Evolutionary conservation across 2,113 vertebrate species (phyloP), one percentile per base, ranked within the genome.

Genomic region (Xenopus borealis): DNA sequence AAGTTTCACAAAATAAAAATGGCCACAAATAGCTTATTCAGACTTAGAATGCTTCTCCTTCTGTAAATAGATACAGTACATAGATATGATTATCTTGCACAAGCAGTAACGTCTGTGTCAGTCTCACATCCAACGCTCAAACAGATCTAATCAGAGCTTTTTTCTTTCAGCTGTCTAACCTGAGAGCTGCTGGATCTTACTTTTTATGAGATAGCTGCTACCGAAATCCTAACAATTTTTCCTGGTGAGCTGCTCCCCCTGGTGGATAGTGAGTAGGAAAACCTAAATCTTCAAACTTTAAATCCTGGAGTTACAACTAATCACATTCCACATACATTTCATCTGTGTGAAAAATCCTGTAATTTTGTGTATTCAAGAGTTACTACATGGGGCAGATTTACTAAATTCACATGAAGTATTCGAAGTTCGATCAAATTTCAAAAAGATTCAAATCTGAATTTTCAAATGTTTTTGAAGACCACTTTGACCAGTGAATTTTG

Each of bases 191-290:
- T 88, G 80, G 77, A 72, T 86, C 81, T 71, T 4, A 63, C 81
- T 84, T 83, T 79, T 61, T 62, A 57, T 55, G 67, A 70, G 74
- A 70, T 61, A 63, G 63, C 59, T 20, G 77, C 55, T 57, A 75
- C 57, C 78, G 81, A 71, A 81, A 63, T 12, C 55, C 18, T 10
- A 72, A 18, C 4, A n/a, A 52, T 11, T 74, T 85, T 91, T 77
- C 87, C 88, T 90, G 87, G 92, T 86, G 85, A 84, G 81, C 78
- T 92, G 88, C 92, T 85, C 91, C 92, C 90, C 90, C 92, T 93
- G 85, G 89, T 92, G 92, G 88, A 72, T 61, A 69, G 12, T 58
- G 3, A 13, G 3, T 53, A 8, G 50, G 12, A 62, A 46, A 44
- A 17, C 6, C 14, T 18, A 61, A 68, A 10, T 75, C 12, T 8